phyloP scores from a whole-genome alignment of 2,113 vertebrate species.

The Paradisaea rubra region DNA sequence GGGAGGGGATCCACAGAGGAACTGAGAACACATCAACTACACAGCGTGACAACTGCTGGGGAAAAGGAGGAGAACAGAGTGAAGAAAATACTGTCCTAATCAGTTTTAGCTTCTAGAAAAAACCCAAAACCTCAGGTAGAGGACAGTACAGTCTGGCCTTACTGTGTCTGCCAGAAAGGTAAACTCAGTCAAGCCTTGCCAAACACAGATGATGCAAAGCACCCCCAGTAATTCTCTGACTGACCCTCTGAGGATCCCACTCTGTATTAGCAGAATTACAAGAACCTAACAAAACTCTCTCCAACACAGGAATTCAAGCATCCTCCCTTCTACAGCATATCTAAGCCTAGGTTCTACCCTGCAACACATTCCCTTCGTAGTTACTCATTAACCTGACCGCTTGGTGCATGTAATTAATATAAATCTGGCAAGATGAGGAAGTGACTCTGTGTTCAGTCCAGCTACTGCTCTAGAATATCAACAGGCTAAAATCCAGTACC shows the following conservation, averaged over 20 bases:
- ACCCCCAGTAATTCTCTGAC: neutral
- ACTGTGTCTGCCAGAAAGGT: neutral
- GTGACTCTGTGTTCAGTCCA: neutral
- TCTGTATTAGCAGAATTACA: neutral
- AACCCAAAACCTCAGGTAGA: neutral
- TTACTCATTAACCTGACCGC: neutral
- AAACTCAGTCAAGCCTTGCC: neutral
- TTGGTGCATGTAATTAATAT: neutral
- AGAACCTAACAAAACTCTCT: neutral
- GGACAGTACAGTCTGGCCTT: neutral
- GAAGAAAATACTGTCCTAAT: neutral
- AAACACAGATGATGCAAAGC: neutral
- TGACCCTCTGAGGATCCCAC: neutral
- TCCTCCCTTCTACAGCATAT: neutral
- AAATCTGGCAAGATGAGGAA: neutral
- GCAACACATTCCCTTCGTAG: neutral
- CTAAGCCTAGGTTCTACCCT: neutral
- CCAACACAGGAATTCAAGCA: neutral
- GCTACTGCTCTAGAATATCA: neutral
- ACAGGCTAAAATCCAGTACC: neutral
- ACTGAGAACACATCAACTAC: neutral
- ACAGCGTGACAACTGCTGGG: accelerated
- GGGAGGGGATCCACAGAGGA: neutral
- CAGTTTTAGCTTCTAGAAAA: neutral
- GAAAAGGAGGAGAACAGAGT: neutral